Conservation (phyloP, 2,797 vertebrate genomes). For the Sebastes baramenuke region DNA sequence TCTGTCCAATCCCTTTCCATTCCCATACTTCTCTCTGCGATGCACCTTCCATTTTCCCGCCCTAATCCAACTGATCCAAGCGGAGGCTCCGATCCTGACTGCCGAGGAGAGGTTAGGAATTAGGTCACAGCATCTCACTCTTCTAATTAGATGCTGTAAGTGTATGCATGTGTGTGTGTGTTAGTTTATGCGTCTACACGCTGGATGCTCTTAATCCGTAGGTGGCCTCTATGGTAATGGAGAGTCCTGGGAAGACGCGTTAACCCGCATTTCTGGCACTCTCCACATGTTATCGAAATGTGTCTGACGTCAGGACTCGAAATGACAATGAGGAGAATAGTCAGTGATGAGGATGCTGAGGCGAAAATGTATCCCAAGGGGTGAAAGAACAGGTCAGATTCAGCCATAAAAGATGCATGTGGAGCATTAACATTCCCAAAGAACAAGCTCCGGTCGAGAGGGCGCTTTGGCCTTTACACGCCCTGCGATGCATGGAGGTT, state of each 20-base stretch:
- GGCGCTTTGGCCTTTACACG: conserved; percentile 12
- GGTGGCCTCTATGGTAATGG: conserved; percentile 71
- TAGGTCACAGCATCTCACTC: conserved; percentile 76
- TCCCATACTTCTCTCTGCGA: conserved; percentile 10
- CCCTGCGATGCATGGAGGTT: conserved; percentile 1
- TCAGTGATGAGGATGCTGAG: conserved; percentile 1
- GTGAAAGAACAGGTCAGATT: conserved; percentile 42
- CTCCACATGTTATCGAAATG: conserved; percentile 29
- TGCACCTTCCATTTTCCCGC: conserved; percentile 43
- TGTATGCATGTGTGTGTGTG: conserved; percentile 41
- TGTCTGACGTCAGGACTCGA: conserved; percentile 36
- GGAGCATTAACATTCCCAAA: conserved; percentile 47
- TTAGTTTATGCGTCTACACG: conserved; percentile 51
- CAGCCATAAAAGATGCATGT: conserved; percentile 52
- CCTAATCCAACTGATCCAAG: conserved; percentile 53
- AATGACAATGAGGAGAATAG: conserved; percentile 8
- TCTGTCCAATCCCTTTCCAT: not conserved
- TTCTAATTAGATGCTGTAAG: conserved; percentile 72
- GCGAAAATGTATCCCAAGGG: not conserved
- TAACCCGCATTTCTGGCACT: conserved; percentile 61
- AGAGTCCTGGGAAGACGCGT: conserved; percentile 56
- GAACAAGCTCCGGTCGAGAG: conserved; percentile 45
- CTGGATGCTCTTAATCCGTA: conserved; percentile 72
- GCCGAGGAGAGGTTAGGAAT: conserved; percentile 69
- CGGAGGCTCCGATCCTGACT: conserved; percentile 42